These are phyloP conservation scores for Monomorium pharaonis DNA, from an alignment of 1,140 invertebrate genomes.

Conservation along the genomic window DNA sequence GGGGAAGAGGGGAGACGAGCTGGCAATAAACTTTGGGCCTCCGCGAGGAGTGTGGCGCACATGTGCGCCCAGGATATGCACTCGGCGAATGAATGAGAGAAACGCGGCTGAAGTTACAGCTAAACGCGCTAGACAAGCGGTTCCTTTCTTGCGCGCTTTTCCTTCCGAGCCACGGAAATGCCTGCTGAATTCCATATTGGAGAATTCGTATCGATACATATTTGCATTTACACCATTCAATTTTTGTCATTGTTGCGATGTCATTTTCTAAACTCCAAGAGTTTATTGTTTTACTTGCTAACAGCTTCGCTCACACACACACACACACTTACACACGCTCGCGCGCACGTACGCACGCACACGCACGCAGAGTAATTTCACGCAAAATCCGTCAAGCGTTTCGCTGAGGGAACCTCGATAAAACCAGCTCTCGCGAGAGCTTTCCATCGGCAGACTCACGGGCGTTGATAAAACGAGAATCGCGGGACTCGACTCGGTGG, in stretches of 20 bases:
- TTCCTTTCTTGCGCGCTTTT: neutral
- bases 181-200: neutral
- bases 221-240: neutral
- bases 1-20: slow-evolving; percentile 40
- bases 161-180: neutral
- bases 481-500: slow-evolving; percentile 50
- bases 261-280: neutral
- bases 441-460: slow-evolving; percentile 64
- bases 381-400: slow-evolving; percentile 16
- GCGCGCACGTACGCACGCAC: too few species aligned
- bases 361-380: too few species aligned
- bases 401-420: slow-evolving; percentile 28
- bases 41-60: slow-evolving; percentile 80
- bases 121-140: slow-evolving; percentile 42
- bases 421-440: slow-evolving; percentile 44
- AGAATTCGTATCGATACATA: neutral
- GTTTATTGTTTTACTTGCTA: neutral
- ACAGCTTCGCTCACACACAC: neutral
- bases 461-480: slow-evolving; percentile 65
- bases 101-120: slow-evolving; percentile 3
- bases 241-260: too few species aligned
- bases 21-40: slow-evolving; percentile 79
- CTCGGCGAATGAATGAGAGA: slow-evolving; percentile 52
- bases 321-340: too few species aligned
- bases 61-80: slow-evolving; percentile 75